Base-by-base conservation (phyloP, 1,140 invertebrate species). In the Zaprionus ornatus region DNA sequence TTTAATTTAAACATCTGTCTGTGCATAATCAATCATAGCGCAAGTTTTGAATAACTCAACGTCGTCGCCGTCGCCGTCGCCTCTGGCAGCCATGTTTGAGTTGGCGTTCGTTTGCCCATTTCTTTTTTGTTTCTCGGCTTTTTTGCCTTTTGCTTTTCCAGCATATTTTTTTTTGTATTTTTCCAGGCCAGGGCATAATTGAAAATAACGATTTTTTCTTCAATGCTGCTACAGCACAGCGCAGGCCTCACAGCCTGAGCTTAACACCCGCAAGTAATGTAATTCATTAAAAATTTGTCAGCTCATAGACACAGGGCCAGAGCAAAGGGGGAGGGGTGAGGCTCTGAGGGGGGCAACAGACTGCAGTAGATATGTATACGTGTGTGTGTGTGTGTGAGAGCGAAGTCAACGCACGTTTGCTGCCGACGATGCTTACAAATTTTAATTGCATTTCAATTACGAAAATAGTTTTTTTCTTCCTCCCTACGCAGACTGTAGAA, bases 381-480 rank as follows among this genome's bases (percentile, higher is more conserved):
- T 57, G 4, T 27, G 12, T 32, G 15, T 17, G 17, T 61, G 1
- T 29, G 19, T 59, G 48, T 66, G 19, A 32, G 59, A 25, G 48
- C 72, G 56, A 66, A 82, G 83, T 87, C 83, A 86, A 82, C 77
- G 83, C 50, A 83, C 85, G 77, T 32, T 32, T 23, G 62, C 62
- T 54, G 78, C 25, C 55, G 79, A 72, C 68, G 79, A 79, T 73
- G 81, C 67, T 85, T 81, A 79, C 69, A 77, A 79, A 76, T 90
- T 90, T 84, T 90, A 88, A 88, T 90, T 88, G 78, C 85, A 90
- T 88, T 88, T 88, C 85, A 85, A 88, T 88, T 88, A 88, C 71
- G 75, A 68, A 64, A 90, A 79, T 81, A 85, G 77, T 88, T 88
- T 69, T 79, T 54, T 61, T 17, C n/a, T 37, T 37, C 10, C 35